Evolutionary conservation across 1,140 invertebrate genomes (phyloP).

Genomic region (Drosophila quadrilineata): DNA sequence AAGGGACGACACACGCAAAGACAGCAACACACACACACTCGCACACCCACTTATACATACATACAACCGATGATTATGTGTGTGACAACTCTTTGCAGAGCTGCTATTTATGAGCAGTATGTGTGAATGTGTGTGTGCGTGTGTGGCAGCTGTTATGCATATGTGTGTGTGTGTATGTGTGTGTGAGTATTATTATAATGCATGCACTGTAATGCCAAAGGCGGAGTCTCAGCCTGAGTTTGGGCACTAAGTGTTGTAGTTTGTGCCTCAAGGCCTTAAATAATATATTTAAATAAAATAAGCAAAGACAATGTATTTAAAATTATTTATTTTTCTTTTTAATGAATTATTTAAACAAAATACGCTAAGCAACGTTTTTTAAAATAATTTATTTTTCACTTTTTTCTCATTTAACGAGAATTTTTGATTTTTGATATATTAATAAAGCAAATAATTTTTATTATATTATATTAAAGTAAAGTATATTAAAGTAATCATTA

Average conservation of each 20-base stretch:
- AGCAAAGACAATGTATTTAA: neutral
- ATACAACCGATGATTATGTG: no score
- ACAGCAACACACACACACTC: neutral
- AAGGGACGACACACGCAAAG: slow-evolving; percentile 54
- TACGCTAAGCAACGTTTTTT: neutral
- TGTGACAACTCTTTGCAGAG: slow-evolving; percentile 70
- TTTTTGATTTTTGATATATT: no score
- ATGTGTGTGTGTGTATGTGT: slow-evolving; percentile 1
- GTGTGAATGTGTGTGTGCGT: slow-evolving; percentile 23
- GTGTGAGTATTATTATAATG: slow-evolving; percentile 49
- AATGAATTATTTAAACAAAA: no score
- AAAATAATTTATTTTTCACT: neutral
- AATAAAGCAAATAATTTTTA: no score
- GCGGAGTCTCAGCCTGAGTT: no score
- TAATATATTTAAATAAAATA: neutral
- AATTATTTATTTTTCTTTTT: no score
- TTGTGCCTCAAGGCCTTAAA: no score
- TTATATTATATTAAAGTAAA: no score
- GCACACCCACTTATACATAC: slow-evolving; percentile 3
- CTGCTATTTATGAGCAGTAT: slow-evolving; percentile 53
- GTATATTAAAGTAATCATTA: no score
- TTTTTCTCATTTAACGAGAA: no score
- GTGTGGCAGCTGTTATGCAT: slow-evolving; percentile 34
- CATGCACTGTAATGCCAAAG: slow-evolving; percentile 36
- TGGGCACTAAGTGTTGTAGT: no score